Evolutionary conservation across 1,140 invertebrate genomes (phyloP).

Genomic region (Drosophila simulans): DNA sequence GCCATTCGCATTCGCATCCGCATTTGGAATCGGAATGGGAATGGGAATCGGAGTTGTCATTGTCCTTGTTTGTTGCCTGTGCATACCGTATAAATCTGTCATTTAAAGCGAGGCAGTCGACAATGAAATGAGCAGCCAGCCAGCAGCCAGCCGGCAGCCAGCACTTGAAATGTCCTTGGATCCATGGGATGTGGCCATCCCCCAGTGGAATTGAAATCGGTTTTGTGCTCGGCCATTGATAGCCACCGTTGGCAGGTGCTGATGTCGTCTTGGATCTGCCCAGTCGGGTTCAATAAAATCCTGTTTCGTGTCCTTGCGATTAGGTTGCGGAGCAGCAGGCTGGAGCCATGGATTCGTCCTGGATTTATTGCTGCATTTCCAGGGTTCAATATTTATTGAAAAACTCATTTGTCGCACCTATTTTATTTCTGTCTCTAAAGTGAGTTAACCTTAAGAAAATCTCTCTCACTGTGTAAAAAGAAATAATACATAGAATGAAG

Average conservation of each 20-base stretch:
- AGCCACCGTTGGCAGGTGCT: constrained; percentile 28
- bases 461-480: no score
- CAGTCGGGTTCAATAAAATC: constrained; percentile 18
- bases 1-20: not conserved
- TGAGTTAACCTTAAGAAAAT: no score
- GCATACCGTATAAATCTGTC: constrained; percentile 63
- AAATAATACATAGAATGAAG: no score
- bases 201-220: constrained; percentile 4
- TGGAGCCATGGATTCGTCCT: not conserved
- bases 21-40: no score
- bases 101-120: constrained; percentile 47
- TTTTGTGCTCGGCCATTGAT: constrained; percentile 11
- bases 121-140: constrained; percentile 35
- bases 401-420: not conserved
- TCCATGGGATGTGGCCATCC: not conserved
- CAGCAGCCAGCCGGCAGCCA: not conserved
- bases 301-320: not conserved
- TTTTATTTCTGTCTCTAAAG: not conserved
- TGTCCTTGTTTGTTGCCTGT: constrained; percentile 29
- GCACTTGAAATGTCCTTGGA: constrained; percentile 9
- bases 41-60: constrained; percentile 17
- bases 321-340: not conserved
- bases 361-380: not conserved
- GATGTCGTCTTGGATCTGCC: constrained; percentile 4
- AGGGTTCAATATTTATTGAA: not conserved